Conservation (phyloP, 2,888 invertebrate species). For the Drosophila tripunctata region DNA sequence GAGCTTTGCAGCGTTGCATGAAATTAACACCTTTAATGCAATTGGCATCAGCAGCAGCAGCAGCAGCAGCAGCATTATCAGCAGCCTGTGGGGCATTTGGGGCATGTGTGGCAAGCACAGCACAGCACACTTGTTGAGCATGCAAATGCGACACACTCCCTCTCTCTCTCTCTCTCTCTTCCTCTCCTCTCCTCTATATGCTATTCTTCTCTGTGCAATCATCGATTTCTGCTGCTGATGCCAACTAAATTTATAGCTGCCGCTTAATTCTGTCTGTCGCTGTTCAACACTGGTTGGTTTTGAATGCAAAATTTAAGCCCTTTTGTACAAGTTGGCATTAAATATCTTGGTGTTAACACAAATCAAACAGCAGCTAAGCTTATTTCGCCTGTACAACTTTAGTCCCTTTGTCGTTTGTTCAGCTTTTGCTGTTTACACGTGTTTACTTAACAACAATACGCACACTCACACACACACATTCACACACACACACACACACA, state of each 20-base stretch:
- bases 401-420: constrained; percentile 45
- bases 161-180: neutral
- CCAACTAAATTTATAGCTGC: constrained; percentile 47
- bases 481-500: constrained; percentile 4
- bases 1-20: constrained; percentile 41
- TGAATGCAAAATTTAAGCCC: constrained; percentile 44
- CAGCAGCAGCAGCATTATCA: constrained; percentile 13
- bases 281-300: neutral
- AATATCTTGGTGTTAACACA: constrained; percentile 46
- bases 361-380: constrained; percentile 71
- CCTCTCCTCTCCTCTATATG: neutral
- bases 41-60: constrained; percentile 36
- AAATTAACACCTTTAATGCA: constrained; percentile 68
- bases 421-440: constrained; percentile 60
- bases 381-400: constrained; percentile 63
- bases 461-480: constrained; percentile 12
- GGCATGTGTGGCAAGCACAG: neutral
- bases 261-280: constrained; percentile 27
- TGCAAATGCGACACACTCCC: constrained; percentile 27
- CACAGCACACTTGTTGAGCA: constrained; percentile 55
- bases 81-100: constrained; percentile 6
- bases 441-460: constrained; percentile 50
- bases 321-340: constrained; percentile 29
- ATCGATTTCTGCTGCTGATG: constrained; percentile 42
- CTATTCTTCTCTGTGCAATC: neutral